phyloP scores from a whole-genome alignment of 1,140 invertebrate species.

The Globodera rostochiensis region DNA sequence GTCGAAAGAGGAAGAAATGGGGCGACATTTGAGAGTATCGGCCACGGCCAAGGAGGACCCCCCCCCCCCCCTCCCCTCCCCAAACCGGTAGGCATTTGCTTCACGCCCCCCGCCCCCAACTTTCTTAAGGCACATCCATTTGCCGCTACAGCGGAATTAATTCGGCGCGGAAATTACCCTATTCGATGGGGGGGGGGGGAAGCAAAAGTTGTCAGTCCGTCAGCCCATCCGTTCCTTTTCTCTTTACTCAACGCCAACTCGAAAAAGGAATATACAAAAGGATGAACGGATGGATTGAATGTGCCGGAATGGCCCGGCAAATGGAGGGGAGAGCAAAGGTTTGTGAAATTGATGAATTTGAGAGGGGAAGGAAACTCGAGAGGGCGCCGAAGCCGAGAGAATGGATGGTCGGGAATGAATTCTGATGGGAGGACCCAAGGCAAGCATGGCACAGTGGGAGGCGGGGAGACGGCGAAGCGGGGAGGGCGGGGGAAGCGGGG shows the following conservation, averaged over 20 bases:
- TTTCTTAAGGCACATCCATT: background rate
- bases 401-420: slow-evolving; percentile 10
- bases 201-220: background rate
- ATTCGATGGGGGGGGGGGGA: background rate
- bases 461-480: background rate
- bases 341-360: slow-evolving; percentile 12
- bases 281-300: background rate
- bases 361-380: slow-evolving; percentile 9
- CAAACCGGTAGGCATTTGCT: background rate
- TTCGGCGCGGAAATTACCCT: slow-evolving; percentile 10
- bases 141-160: slow-evolving; percentile 5
- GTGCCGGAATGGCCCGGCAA: background rate
- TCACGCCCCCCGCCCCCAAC: background rate
- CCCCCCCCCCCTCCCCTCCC: too few species aligned
- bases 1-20: background rate
- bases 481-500: background rate
- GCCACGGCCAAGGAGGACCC: too few species aligned
- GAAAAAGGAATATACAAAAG: background rate
- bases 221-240: background rate
- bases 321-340: background rate
- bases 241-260: background rate
- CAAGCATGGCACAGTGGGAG: background rate
- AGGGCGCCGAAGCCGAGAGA: background rate
- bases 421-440: background rate
- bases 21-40: background rate